Evolutionary conservation across 1,140 invertebrate genomes (phyloP), one percentile per base, ranked within the genome.

Genomic region (Augochlora pura): DNA sequence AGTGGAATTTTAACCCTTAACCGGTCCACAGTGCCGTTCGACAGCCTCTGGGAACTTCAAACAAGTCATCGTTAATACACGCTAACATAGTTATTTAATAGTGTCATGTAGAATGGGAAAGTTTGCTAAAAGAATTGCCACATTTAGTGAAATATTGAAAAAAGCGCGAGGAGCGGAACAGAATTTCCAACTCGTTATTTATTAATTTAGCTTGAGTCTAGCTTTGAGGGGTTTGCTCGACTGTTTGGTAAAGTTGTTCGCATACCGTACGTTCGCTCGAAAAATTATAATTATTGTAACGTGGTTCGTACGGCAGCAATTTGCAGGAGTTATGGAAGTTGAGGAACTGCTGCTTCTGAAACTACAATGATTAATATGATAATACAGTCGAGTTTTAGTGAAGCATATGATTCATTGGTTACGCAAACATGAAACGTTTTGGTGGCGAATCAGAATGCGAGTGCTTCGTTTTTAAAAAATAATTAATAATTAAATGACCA

Each of bases 251-350:
- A 23, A 18, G 18, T 21, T 63, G 63, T 42, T 39, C 67, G 18
- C 49, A 27, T 71, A 70, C 25, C 59, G 16, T 12, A 12, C 1
- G 18, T 2, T 7, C 18, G 18, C 70, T 23, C 9, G 60, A 77
- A 77, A 77, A 77, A 77, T 38, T 71, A 63, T 54, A 64, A 77
- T 77, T 62, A 14, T 69, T 32, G 32, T 42, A 77, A 64, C 60
- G 38, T 64, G 32, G 1, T 72, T 32, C 32, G 42, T 42, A 27
- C 25, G 60, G 39, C 54, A 77, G 59, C 67, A 63, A n/a, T 72
- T 77, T 54, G 0, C 46, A 5, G 16, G 1, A 54, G 60, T 52
- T 49, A 52, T 12, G n/a, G 7, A 49, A 77, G 27, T 71, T 63
- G 3, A 16, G 23, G 0, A 63, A 7, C 9, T 25, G 49, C n/a